phyloP scores from a whole-genome alignment of 2,888 invertebrate genomes.

The Amphimallon solstitiale region DNA sequence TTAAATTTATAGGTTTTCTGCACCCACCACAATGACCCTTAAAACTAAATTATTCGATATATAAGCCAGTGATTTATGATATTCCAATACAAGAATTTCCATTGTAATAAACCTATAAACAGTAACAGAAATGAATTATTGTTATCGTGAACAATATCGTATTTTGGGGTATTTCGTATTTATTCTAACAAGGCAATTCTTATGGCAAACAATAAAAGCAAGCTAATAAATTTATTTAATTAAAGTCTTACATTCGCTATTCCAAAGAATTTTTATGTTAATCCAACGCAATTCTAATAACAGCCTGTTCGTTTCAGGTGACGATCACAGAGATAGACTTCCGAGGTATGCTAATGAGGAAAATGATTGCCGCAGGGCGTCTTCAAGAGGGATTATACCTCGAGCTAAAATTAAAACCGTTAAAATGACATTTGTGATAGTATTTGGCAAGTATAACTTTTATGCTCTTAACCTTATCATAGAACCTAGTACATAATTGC shows the following conservation, averaged over 20 bases:
- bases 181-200: too few species aligned
- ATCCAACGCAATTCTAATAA: neutral
- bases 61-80: conserved; percentile 3
- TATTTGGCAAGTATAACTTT: conserved; percentile 76
- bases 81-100: neutral
- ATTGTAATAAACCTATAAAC: neutral
- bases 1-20: conserved; percentile 6
- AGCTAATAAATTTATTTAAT: too few species aligned
- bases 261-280: neutral
- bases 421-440: conserved; percentile 97
- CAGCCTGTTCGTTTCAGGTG: conserved; percentile 50
- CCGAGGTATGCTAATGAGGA: conserved; percentile 56
- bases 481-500: too few species aligned
- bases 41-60: neutral
- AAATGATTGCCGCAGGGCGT: conserved; percentile 76
- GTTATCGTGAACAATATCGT: neutral
- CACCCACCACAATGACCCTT: neutral
- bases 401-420: conserved; percentile 96
- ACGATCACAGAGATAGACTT: conserved; percentile 54
- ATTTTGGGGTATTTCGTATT: too few species aligned
- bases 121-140: neutral
- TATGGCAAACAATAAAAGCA: too few species aligned
- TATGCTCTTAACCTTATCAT: too few species aligned
- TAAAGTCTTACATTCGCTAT: too few species aligned
- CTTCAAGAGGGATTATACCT: conserved; percentile 92